Base-by-base conservation (phyloP, 1,140 invertebrate species). In the Monochamus saltuarius region DNA sequence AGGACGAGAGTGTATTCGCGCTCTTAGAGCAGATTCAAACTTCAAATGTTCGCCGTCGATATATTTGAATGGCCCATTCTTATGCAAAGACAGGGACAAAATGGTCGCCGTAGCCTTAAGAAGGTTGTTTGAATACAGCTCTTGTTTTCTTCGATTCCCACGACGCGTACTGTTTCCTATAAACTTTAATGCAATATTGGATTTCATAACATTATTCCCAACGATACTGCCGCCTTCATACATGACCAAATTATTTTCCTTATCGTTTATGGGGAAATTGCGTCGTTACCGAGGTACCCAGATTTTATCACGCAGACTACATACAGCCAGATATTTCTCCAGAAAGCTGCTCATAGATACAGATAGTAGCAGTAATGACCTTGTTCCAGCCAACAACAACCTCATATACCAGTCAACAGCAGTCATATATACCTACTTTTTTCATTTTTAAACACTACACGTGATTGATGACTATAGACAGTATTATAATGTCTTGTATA, bases 51-150 rank as follows among this genome's bases (percentile, higher is more conserved):
- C 61, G 61, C 55, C 61, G 53, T 62, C 56, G 59, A 61, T 62
- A 62, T 65, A 59, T 66, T 63, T 59, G 59, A 68, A 66, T 65
- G 61, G 63, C 56, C 61, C 59, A 70, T 70, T 70, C 66, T 68
- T 68, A 70, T 70, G 68, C 68, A 70, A 68, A 70, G 68, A 69
- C 68, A 67, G 68, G 62, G 61, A 67, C 62, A 60, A 66, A 69
- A 69, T 59, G 65, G 62, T 62, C 62, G 65, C 62, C 62, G 52
- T 61, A 59, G 39, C 60, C 49, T 61, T 69, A 65, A 65, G 52
- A 62, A 66, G 62, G 62, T 53, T 62, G 61, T 70, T 68, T 65
- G 66, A 68, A 66, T 68, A 70, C 62, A 61, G 45, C 60, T 61
- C 39, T 56, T 67, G 65, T 65, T 64, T 65, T 62, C 62, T 62